Conservation (phyloP, 2,797 vertebrate species). For the Brotula barbata region DNA sequence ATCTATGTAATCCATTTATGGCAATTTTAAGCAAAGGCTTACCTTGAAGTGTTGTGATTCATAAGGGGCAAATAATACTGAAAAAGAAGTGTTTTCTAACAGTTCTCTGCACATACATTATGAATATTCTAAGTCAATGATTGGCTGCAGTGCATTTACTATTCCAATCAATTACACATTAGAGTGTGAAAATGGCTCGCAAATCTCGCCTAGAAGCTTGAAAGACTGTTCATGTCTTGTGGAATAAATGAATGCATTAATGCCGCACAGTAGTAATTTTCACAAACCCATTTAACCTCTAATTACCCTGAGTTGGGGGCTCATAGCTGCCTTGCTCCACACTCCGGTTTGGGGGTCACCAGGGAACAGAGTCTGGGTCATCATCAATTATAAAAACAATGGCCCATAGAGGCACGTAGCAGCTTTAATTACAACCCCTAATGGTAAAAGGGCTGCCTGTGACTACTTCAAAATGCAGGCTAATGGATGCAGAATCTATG, state of each 20-base stretch:
- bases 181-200: background rate
- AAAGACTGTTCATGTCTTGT: constrained; percentile 10
- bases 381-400: constrained; percentile 69
- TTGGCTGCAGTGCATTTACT: background rate
- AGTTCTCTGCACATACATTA: background rate
- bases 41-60: background rate
- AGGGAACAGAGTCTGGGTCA: constrained; percentile 47
- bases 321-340: constrained; percentile 23
- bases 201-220: constrained; percentile 4
- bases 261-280: constrained; percentile 47
- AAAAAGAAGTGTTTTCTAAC: background rate
- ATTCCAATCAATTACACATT: background rate
- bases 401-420: constrained; percentile 49
- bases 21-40: constrained; percentile 2
- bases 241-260: constrained; percentile 48
- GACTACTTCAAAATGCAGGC: constrained; percentile 46
- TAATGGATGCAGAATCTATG: constrained; percentile 25
- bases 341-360: constrained; percentile 37
- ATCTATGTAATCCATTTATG: constrained; percentile 11
- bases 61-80: background rate
- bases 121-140: background rate
- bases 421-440: constrained; percentile 63
- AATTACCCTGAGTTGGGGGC: constrained; percentile 54
- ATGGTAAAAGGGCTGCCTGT: constrained; percentile 33
- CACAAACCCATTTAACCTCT: constrained; percentile 64